Conservation (phyloP, 2,888 invertebrate species). For the Phyllotreta cruciferae region DNA sequence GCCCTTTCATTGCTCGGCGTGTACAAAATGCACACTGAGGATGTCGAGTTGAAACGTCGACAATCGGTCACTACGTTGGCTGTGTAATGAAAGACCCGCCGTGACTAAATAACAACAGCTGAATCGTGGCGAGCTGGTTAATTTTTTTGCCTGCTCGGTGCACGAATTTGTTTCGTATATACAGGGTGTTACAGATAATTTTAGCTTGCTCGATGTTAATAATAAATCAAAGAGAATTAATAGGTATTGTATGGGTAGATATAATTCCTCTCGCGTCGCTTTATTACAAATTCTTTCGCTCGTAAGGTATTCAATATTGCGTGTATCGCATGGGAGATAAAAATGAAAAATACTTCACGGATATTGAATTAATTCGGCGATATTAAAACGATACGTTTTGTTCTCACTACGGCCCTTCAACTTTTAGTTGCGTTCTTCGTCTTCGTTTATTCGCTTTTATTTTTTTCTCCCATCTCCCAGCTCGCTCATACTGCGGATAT, state of each 20-base stretch:
- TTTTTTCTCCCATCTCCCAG: not conserved
- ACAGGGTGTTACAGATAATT: too few species aligned
- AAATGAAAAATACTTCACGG: constrained; percentile 42
- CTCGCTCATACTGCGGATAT: too few species aligned
- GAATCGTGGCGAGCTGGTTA: too few species aligned
- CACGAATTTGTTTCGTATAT: too few species aligned
- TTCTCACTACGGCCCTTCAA: constrained; percentile 22
- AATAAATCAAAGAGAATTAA: too few species aligned
- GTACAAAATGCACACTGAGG: constrained; percentile 7
- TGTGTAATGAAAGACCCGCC: too few species aligned
- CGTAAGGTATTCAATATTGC: constrained; percentile 30
- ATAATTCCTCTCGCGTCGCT: constrained; percentile 22
- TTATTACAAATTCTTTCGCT: constrained; percentile 35
- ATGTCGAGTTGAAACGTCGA: too few species aligned
- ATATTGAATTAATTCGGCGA: constrained; percentile 35
- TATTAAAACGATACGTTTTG: constrained; percentile 33
- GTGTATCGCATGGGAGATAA: constrained; percentile 30
- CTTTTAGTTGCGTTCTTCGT: constrained; percentile 21
- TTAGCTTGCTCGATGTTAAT: too few species aligned
- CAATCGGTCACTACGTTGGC: too few species aligned
- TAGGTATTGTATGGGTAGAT: constrained; percentile 28
- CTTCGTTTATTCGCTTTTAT: constrained; percentile 13
- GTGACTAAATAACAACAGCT: too few species aligned
- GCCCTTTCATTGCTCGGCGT: constrained; percentile 12
- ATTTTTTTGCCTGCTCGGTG: too few species aligned